Evolutionary conservation across 1,140 invertebrate species (phyloP), one percentile per base, ranked within the genome.

Genomic region (Megathymus violae): DNA sequence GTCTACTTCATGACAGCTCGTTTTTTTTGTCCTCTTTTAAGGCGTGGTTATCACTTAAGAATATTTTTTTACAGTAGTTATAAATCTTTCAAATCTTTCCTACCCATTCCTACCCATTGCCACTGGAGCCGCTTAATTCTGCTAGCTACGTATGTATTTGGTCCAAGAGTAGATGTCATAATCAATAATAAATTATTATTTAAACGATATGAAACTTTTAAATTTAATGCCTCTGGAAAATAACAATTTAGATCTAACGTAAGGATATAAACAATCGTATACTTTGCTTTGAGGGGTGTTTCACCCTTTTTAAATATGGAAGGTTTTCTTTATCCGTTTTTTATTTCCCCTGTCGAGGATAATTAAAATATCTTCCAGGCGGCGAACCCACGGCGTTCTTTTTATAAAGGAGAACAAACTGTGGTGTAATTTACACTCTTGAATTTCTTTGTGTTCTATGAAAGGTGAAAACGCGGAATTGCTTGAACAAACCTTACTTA

Each of bases 281-380:
- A n/a, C 10, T 31, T 11, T 3, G 34, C 10, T 31, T 11, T 11
- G 11, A 36, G n/a, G 34, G 34, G 34, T n/a, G n/a, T n/a, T 36
- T 4, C n/a, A 36, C 4, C 7, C 10, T n/a, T n/a, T n/a, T n/a
- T 36, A 36, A 36, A 47, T 47, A 47, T 47, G 19, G 19, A 27
- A 27, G 44, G 17, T 47, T 47, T 47, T 27, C 44, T 47, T 25
- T 47, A 47, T 47, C 22, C 44, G 44, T 47, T 14, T 47, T 47
- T 27, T 47, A 46, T 47, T 47, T 46, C n/a, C 17, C 22, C 22
- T 47, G 44, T 27, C 22, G 44, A 47, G 44, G 14, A 47, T 47
- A 47, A 47, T 47, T 47, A 47, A 47, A 47, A 47, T 47, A 47
- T 47, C 44, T 47, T 47, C 44, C 44, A 27, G 19, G 44, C 44